Base-by-base conservation (phyloP, 2,113 vertebrate species). In the Ceratotherium simum region DNA sequence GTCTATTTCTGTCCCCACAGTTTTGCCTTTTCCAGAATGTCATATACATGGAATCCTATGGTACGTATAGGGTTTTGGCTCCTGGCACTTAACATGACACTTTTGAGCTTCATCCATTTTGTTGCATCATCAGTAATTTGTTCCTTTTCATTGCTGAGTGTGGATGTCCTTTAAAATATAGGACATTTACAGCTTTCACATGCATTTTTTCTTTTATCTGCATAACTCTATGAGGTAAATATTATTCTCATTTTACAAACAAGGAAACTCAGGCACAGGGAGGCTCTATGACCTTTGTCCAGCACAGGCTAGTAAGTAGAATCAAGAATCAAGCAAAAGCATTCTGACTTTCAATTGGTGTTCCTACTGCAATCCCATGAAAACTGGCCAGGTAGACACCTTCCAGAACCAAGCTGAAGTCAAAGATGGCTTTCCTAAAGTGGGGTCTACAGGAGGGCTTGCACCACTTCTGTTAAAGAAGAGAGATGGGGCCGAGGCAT, bases 361-460 rank as follows among this genome's bases (percentile, higher is more conserved):
- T n/a, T 87, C 54, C 82, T 58, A 48, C 33, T 58, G 51, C 31
- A 82, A 67, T 46, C 70, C 8, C 23, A n/a, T 56, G 58, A 75
- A 75, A 90, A 81, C 51, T 65, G 62, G 14, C 31, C 80, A 65
- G 46, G 60, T 62, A 69, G 31, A 82, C 48, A 81, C 0, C 4
- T 96, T 91, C 46, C 39, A 23, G 72, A 92, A 46, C n/a, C 33
- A 81, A 31, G 4, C n/a, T 82, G 65, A 39, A 6, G 36, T 86
- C 67, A 76, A 86, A 56, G 79, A 73, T 60, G 18, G 13, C 48
- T 80, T 96, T 90, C 56, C 48, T 88, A 58, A 92, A 84, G 72
- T 39, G 62, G 21, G 64, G 36, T 78, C 42, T 76, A 21, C 16
- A 29, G 16, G 20, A 84, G 16, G 1, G 2, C 54, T 75, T 73